A percentile compares a stretch with the other conserved stretches of the same genome.
These are phyloP conservation scores for Eulemur albifrons DNA, from an alignment of 2,797 vertebrate genomes.

Conservation along the genomic window DNA sequence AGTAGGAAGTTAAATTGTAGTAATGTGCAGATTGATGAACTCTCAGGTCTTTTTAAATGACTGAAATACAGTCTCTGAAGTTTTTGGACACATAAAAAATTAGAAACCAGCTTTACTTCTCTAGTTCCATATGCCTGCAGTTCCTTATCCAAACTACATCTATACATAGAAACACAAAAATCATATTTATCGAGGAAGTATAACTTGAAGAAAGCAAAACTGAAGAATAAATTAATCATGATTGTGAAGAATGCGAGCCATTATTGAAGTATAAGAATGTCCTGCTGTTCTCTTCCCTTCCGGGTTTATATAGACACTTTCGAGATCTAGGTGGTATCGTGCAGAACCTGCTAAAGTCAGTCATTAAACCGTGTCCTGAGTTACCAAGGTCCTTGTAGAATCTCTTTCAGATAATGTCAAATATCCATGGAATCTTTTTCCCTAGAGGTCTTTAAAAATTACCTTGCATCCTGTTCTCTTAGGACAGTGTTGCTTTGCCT, in stretches of 20 bases:
- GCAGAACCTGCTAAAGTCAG: not conserved
- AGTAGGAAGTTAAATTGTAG: not conserved
- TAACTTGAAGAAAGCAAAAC: not conserved
- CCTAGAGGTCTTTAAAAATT: not conserved
- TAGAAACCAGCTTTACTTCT: not conserved
- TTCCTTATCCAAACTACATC: not conserved
- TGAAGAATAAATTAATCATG: not conserved
- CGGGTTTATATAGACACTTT: not conserved
- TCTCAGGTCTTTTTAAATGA: not conserved
- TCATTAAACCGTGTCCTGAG: not conserved
- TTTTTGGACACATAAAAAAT: not conserved
- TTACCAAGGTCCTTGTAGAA: not conserved
- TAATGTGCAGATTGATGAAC: not conserved
- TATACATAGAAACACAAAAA: not conserved
- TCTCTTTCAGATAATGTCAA: not conserved
- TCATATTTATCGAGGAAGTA: slow-evolving; percentile 22
- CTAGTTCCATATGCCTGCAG: not conserved
- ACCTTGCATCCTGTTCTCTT: not conserved
- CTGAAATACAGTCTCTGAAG: not conserved
- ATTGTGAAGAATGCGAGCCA: not conserved
- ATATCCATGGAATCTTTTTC: not conserved
- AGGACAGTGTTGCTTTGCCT: not conserved
- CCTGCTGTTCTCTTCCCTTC: not conserved
- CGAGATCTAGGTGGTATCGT: not conserved
- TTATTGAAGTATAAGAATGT: not conserved